Conservation (phyloP, 2,797 vertebrate species). For the Diplodus sargus region DNA sequence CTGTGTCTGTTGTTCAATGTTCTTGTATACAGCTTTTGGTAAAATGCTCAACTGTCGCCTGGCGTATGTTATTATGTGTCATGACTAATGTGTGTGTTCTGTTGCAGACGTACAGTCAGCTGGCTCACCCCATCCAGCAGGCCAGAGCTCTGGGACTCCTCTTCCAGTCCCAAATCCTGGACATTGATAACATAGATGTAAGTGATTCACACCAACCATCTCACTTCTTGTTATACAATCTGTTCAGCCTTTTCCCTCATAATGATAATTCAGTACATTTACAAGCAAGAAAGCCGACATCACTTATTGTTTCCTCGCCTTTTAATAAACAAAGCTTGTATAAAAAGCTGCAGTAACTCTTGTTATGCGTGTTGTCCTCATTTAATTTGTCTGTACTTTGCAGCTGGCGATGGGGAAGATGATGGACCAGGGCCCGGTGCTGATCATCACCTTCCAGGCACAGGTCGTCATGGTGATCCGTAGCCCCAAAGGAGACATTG, state of each 20-base stretch:
- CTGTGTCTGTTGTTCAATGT: not conserved
- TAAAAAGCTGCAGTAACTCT: not conserved
- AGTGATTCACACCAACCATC: conserved; percentile 67
- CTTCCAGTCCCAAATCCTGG: conserved; percentile 93
- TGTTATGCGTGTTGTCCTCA: not conserved
- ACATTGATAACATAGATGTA: conserved; percentile 94
- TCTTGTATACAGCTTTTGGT: not conserved
- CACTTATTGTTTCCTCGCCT: not conserved
- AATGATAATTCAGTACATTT: not conserved
- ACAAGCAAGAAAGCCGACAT: not conserved
- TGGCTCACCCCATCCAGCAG: conserved; percentile 94
- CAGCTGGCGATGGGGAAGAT: conserved; percentile 96
- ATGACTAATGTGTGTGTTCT: conserved; percentile 37
- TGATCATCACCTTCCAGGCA: conserved; percentile 96
- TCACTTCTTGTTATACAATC: not conserved
- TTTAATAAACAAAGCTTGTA: not conserved
- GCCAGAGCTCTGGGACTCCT: conserved; percentile 89
- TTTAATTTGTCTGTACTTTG: not conserved
- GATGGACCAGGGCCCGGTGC: conserved; percentile 95
- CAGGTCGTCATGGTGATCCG: conserved; percentile 94
- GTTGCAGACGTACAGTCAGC: conserved; percentile 91
- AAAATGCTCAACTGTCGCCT: too few species aligned
- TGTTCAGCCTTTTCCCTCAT: not conserved
- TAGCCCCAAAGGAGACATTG: conserved; percentile 90
- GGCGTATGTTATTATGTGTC: not conserved